Conservation (phyloP, 2,888 invertebrate species). For the Epiblema foenella region DNA sequence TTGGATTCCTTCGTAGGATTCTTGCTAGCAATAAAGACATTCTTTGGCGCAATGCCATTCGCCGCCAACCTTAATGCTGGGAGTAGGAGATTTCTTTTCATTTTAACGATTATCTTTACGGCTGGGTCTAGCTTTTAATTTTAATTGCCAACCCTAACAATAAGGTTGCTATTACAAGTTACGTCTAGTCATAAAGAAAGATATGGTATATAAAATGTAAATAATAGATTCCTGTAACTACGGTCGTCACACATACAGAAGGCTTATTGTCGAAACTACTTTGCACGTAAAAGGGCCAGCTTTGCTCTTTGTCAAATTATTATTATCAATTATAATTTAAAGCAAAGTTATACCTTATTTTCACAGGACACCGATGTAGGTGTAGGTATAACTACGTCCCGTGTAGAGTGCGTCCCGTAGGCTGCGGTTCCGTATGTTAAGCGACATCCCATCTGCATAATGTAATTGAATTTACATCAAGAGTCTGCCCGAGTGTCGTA, state of each 20-base stretch:
- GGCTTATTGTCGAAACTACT: not conserved
- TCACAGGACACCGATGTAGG: not conserved
- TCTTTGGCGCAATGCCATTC: conserved; percentile 71
- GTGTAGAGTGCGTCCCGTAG: not conserved
- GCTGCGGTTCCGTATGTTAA: conserved; percentile 35
- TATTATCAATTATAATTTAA: too few species aligned
- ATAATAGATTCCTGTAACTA: not conserved
- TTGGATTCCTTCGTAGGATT: conserved; percentile 69
- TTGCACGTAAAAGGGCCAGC: not conserved
- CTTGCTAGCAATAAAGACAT: conserved; percentile 74
- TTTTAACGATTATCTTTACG: conserved; percentile 29
- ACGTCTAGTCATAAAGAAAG: not conserved
- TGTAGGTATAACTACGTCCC: not conserved
- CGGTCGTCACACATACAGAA: not conserved
- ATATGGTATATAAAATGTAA: not conserved
- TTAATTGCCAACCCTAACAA: conserved; percentile 23
- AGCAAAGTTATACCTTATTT: not conserved
- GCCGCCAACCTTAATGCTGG: conserved; percentile 49
- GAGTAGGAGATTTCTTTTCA: conserved; percentile 33
- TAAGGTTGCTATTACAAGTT: conserved; percentile 5
- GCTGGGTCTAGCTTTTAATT: conserved; percentile 7
- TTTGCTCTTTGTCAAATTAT: not conserved
- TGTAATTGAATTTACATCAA: conserved; percentile 42
- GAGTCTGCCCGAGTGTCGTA: conserved; percentile 18
- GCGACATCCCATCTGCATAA: conserved; percentile 39